phyloP scores from a whole-genome alignment of 1,140 invertebrate species.

The Palaemon carinicauda region DNA sequence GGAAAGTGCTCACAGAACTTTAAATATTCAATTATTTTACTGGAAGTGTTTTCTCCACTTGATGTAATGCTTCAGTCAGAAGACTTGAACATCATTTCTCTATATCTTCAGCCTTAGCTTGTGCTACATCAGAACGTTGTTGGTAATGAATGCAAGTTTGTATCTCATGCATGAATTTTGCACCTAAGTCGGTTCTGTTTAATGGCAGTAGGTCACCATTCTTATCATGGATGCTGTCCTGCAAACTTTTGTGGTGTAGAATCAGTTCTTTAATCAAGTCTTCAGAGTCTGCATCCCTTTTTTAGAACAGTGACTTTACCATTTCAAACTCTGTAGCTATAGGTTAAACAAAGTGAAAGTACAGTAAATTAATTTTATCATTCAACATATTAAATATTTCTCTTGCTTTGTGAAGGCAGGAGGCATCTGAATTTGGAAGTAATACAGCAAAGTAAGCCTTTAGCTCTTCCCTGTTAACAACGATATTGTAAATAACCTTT shows the following conservation, averaged over 20 bases:
- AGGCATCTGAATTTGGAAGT: constrained; percentile 14
- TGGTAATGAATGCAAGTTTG: neutral
- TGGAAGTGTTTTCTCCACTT: neutral
- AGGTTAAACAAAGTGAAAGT: constrained; percentile 33
- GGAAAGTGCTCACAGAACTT: neutral
- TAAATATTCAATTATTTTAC: neutral
- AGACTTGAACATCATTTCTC: neutral
- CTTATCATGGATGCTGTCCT: neutral
- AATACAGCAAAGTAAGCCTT: constrained; percentile 35
- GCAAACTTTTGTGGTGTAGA: constrained; percentile 29
- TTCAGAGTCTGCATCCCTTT: constrained; percentile 18
- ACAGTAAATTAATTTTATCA: constrained; percentile 11
- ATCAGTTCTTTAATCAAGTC: constrained; percentile 29
- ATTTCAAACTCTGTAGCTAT: constrained; percentile 9
- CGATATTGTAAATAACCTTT: constrained; percentile 31
- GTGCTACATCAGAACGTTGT: neutral
- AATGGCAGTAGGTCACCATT: neutral
- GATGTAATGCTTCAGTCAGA: neutral
- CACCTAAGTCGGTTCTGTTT: neutral
- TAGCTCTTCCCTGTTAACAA: constrained; percentile 33
- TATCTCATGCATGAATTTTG: neutral
- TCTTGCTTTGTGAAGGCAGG: constrained; percentile 17
- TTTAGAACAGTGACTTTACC: constrained; percentile 13
- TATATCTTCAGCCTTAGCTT: neutral
- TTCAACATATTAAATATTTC: constrained; percentile 13